A percentile compares a stretch with the other conserved stretches of the same genome.
Conservation (phyloP, 2,797 vertebrate species). For the Neosilurus mollespiculum region DNA sequence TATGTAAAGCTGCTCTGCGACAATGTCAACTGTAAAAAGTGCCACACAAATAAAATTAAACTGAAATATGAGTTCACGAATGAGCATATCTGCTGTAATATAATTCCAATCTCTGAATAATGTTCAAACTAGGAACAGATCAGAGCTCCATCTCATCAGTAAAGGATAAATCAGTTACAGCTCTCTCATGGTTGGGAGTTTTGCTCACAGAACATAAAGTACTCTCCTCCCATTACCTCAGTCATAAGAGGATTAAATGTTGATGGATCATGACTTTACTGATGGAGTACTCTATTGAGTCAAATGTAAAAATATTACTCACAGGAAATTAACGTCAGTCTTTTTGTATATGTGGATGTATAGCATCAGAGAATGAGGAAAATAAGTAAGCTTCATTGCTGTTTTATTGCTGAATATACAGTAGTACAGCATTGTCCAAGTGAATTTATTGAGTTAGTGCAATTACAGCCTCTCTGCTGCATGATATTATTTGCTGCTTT, state of each 20-base stretch:
- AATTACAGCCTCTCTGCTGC: neutral
- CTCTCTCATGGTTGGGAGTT: conserved; percentile 35
- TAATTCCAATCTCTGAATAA: conserved; percentile 50
- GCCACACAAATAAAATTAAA: no score
- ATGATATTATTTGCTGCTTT: neutral
- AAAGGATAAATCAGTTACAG: conserved; percentile 49
- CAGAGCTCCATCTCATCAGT: conserved; percentile 53
- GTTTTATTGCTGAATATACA: conserved; percentile 4
- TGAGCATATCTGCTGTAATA: conserved; percentile 41
- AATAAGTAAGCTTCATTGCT: conserved; percentile 1
- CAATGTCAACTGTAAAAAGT: no score
- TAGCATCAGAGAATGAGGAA: neutral
- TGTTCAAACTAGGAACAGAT: conserved; percentile 49
- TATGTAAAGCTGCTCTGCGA: no score
- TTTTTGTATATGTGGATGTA: neutral
- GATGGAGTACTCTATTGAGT: conserved; percentile 18
- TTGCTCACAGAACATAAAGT: conserved; percentile 28
- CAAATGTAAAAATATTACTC: conserved; percentile 23
- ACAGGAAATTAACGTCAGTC: conserved; percentile 4
- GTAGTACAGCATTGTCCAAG: neutral
- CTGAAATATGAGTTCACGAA: neutral
- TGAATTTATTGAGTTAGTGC: neutral
- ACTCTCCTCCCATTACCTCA: conserved; percentile 44
- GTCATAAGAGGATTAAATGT: conserved; percentile 46
- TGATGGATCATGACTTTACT: conserved; percentile 41